phyloP scores from a whole-genome alignment of 2,797 vertebrate genomes.

The Anomalospiza imberbis region DNA sequence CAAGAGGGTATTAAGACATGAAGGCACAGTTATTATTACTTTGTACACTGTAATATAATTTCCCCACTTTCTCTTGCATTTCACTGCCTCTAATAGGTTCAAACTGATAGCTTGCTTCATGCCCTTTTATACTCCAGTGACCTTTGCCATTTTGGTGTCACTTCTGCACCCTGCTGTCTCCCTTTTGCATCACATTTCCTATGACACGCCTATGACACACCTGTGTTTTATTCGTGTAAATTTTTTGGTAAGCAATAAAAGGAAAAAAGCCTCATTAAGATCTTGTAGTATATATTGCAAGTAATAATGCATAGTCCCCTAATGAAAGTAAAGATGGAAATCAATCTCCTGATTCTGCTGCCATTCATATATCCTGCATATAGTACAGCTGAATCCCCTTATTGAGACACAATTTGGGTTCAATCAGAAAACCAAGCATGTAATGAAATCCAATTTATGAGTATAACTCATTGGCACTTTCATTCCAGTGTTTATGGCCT shows the following conservation, averaged over 20 bases:
- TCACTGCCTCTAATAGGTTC: conserved; percentile 21
- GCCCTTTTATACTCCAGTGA: conserved; percentile 2
- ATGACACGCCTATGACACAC: not conserved
- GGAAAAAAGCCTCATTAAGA: conserved; percentile 58
- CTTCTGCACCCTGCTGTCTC: not conserved
- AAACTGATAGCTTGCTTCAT: conserved; percentile 8
- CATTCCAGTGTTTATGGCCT: not conserved
- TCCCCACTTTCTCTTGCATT: conserved; percentile 61
- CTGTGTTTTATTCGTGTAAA: not conserved
- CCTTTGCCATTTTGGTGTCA: not conserved
- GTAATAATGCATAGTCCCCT: conserved; percentile 69
- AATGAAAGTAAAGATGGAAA: conserved; percentile 71
- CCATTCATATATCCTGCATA: conserved; percentile 42
- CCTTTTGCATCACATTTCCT: not conserved
- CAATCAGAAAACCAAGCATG: conserved; percentile 22
- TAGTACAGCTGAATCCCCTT: conserved; percentile 47
- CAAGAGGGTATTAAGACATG: conserved; percentile 81
- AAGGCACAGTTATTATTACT: conserved; percentile 77
- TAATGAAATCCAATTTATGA: not conserved
- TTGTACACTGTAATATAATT: conserved; percentile 70
- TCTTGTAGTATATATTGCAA: conserved; percentile 63
- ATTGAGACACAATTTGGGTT: conserved; percentile 37
- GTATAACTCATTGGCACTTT: not conserved
- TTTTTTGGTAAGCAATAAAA: conserved; percentile 55
- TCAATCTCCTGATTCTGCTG: conserved; percentile 65